Evolutionary conservation across 1,140 invertebrate genomes (phyloP).

Genomic region (Ylistrum balloti): DNA sequence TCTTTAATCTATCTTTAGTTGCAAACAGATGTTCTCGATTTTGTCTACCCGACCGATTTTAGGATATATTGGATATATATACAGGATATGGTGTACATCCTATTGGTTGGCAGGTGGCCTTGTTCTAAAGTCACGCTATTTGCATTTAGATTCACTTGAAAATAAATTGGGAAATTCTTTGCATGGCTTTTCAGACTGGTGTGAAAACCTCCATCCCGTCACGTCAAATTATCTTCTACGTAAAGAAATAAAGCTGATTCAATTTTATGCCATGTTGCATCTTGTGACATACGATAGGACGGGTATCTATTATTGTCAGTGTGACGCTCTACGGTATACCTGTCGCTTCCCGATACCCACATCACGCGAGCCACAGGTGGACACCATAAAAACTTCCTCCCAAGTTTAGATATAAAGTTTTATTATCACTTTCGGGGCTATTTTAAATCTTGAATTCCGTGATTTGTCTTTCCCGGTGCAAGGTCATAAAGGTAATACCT

Average conservation of each 20-base stretch:
- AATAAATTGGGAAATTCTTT: neutral
- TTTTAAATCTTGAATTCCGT: constrained; percentile 10
- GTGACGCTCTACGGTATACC: neutral
- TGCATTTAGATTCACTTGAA: constrained; percentile 16
- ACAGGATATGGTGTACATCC: neutral
- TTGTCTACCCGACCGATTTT: neutral
- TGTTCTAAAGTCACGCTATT: neutral
- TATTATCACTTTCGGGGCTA: neutral
- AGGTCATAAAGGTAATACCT: neutral
- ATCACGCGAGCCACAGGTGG: neutral
- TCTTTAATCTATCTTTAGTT: neutral
- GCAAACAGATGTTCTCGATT: neutral
- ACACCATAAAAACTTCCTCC: neutral
- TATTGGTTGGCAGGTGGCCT: neutral
- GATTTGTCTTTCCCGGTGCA: neutral
- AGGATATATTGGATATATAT: neutral
- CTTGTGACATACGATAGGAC: neutral
- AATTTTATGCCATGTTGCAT: constrained; percentile 35
- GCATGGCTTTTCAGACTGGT: neutral
- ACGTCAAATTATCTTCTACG: neutral
- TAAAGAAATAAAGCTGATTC: neutral
- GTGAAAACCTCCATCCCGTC: neutral
- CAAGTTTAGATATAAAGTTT: neutral
- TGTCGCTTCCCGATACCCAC: neutral
- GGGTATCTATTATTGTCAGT: neutral